Conservation (phyloP, 2,797 vertebrate genomes). For the Enteromius thamalakanensis region DNA sequence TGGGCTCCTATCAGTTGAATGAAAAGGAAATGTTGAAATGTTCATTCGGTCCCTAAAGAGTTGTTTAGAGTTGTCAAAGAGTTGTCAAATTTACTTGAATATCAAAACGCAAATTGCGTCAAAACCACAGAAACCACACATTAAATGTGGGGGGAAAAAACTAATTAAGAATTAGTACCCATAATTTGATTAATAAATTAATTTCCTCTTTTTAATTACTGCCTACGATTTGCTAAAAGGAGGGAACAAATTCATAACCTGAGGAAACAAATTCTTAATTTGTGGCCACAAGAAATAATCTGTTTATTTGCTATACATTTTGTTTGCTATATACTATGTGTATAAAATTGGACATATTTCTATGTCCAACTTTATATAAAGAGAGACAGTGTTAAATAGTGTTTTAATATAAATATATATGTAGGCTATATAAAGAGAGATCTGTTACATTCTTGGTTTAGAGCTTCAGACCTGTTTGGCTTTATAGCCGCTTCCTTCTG, state of each 20-base stretch:
- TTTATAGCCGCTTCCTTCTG: conserved; percentile 4
- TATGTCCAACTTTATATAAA: background rate
- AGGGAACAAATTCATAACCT: background rate
- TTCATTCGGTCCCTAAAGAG: background rate
- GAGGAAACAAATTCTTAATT: background rate
- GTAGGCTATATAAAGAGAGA: background rate
- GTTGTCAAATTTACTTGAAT: background rate
- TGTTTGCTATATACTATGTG: background rate
- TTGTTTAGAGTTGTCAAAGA: background rate
- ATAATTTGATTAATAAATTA: background rate
- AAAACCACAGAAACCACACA: background rate
- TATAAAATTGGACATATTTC: background rate
- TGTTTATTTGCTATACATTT: background rate
- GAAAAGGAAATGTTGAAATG: background rate
- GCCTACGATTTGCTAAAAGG: background rate
- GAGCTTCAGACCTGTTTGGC: background rate
- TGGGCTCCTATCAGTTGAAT: conserved; percentile 53
- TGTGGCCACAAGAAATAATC: background rate
- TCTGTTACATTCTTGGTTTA: background rate
- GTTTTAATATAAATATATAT: background rate
- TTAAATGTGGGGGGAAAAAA: background rate
- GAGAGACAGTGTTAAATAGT: background rate
- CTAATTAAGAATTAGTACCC: background rate
- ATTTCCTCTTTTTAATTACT: background rate
- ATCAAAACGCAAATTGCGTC: background rate